Evolutionary conservation across 2,888 invertebrate genomes (phyloP).

Genomic region (Eilema sororculum): DNA sequence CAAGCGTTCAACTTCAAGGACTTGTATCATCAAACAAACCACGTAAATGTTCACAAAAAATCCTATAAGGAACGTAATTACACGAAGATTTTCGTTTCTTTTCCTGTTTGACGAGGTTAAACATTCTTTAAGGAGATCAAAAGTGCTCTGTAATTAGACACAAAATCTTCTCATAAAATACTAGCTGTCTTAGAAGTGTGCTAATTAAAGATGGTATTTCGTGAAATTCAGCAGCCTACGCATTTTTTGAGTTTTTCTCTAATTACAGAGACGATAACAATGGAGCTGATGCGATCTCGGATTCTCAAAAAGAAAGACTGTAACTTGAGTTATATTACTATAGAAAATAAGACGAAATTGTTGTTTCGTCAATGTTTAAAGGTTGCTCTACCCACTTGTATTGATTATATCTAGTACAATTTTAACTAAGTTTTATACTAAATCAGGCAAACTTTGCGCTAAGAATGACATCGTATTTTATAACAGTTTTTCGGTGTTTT

Average conservation of each 20-base stretch:
- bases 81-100: constrained; percentile 23
- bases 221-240: background rate
- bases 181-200: constrained; percentile 7
- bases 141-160: constrained; percentile 28
- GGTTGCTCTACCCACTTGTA: background rate
- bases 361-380: background rate
- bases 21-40: constrained; percentile 8
- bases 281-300: background rate
- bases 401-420: background rate
- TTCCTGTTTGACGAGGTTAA: constrained; percentile 28
- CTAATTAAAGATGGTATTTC: constrained; percentile 12
- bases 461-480: background rate
- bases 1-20: background rate
- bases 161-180: constrained; percentile 16
- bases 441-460: background rate
- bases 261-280: constrained; percentile 13
- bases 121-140: constrained; percentile 25
- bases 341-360: background rate
- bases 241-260: background rate
- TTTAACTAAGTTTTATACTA: background rate
- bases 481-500: too few relatives aligned
- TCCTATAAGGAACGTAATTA: constrained; percentile 33
- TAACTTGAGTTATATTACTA: background rate
- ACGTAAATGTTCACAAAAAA: constrained; percentile 21
- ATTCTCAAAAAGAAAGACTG: background rate